Percentiles rank a stretch among this genome's conserved stretches.
phyloP scores from a whole-genome alignment of 2,113 vertebrate species.

The Astatoreochromis straeleni region DNA sequence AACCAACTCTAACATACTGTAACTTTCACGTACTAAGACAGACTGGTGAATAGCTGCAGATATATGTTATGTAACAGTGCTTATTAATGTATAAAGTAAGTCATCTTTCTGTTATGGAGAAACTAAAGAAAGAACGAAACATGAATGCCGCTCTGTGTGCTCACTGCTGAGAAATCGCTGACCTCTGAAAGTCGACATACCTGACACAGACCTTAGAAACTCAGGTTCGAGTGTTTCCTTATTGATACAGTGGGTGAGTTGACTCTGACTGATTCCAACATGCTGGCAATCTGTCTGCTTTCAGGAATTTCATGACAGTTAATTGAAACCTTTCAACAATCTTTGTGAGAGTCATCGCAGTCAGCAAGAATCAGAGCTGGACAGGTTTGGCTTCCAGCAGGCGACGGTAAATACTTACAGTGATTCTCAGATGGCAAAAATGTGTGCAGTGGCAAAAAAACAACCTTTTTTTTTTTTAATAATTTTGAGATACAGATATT shows the following conservation, averaged over 20 bases:
- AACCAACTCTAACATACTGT: not conserved
- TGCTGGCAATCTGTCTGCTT: not conserved
- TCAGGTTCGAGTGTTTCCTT: not conserved
- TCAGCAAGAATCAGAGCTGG: not conserved
- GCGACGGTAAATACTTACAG: accelerated
- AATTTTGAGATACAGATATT: not conserved
- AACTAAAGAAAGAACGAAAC: not conserved
- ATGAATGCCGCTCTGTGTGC: not conserved
- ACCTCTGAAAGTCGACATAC: not conserved
- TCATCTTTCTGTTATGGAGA: not conserved
- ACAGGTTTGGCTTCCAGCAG: not conserved
- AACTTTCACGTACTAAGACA: not conserved
- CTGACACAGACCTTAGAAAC: not conserved
- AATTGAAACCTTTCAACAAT: not conserved
- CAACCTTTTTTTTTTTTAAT: too few species aligned
- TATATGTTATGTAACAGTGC: not conserved
- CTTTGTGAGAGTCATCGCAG: not conserved
- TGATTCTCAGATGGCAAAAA: not conserved
- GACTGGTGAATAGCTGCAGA: not conserved
- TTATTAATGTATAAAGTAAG: not conserved
- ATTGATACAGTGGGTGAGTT: not conserved
- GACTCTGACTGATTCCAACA: not conserved
- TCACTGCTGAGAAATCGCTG: not conserved
- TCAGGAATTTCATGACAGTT: not conserved
- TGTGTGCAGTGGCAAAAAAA: not conserved